Base-by-base conservation (phyloP, 2,113 vertebrate genomes). In the Passer domesticus region DNA sequence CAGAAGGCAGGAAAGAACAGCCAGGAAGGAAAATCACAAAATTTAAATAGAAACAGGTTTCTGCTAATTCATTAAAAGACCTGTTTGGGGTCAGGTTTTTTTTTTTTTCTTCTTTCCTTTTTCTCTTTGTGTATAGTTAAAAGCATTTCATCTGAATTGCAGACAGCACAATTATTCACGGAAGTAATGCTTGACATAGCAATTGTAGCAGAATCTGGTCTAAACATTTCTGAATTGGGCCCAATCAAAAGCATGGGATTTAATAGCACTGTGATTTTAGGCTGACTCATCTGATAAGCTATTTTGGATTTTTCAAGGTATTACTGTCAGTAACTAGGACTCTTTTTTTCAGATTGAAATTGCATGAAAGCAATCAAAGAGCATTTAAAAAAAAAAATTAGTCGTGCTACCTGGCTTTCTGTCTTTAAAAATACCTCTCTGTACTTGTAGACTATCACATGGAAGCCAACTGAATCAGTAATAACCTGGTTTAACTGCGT, bases 281-380 rank as follows among this genome's bases (percentile, higher is more conserved):
- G 89, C 87, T 96, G 95, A 96, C 94, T 96, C 95, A 96, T 89
- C 83, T 69, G 81, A 82, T 79, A 84, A 84, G 87, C 69, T 96
- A 94, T 95, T 97, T 96, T 95, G 22, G 95, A 89, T 92, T 92
- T 97, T 95, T 92, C 69, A 89, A 95, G 95, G 94, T 94, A 79
- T 95, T 96, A 60, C 89, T 95, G 81, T 83, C 91, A 84, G 69
- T 89, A 94, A 63, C 68, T 46, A 67, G 56, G 50, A 78, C 69
- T 46, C 55, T n/a, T 93, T 91, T 91, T 92, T 87, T 89, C 49
- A 53, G 78, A 85, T 18, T 7, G 4, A 39, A 95, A 90, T 93
- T 89, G 59, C 76, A 70, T 77, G 68, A 80, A 92, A 92, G 88
- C 80, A 90, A 89, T 92, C 85, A 93, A 88, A 90, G 30, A 77